Conservation (phyloP, 2,113 vertebrate genomes). For the Protobothrops mucrosquamatus region DNA sequence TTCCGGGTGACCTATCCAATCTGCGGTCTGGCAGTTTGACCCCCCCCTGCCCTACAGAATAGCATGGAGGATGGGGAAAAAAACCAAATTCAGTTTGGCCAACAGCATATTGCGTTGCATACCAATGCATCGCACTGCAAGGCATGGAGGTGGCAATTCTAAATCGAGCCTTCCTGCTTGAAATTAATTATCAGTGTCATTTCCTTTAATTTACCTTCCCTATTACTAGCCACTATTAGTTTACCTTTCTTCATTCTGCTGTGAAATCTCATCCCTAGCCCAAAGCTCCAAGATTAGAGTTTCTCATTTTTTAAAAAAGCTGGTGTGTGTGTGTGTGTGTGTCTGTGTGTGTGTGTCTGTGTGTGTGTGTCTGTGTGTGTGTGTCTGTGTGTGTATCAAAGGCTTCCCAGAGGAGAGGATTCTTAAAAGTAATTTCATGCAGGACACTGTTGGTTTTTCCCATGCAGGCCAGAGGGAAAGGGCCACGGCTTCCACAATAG, state of each 20-base stretch:
- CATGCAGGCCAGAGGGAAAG: conserved; percentile 29
- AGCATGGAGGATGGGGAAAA: background rate
- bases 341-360: background rate
- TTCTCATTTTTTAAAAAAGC: conserved; percentile 45
- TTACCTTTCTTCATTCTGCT: background rate
- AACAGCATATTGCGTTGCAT: background rate
- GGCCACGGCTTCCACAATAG: conserved; percentile 39
- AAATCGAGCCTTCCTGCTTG: background rate
- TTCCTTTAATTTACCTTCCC: background rate
- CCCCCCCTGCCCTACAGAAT: background rate
- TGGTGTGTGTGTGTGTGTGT: accelerated
- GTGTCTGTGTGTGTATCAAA: background rate
- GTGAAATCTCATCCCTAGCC: background rate
- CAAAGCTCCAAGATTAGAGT: background rate
- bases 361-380: accelerated
- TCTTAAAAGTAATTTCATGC: conserved; percentile 37
- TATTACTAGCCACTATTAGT: background rate
- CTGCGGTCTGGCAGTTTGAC: too few relatives aligned
- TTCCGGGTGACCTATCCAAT: too few relatives aligned
- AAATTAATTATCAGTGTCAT: background rate
- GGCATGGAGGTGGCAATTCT: too few relatives aligned
- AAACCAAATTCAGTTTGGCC: background rate
- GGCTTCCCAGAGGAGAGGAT: conserved; percentile 45
- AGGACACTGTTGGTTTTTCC: conserved; percentile 47
- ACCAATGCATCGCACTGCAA: background rate